Conservation (phyloP, 2,113 vertebrate species). For the Illadopsis cleaveri region DNA sequence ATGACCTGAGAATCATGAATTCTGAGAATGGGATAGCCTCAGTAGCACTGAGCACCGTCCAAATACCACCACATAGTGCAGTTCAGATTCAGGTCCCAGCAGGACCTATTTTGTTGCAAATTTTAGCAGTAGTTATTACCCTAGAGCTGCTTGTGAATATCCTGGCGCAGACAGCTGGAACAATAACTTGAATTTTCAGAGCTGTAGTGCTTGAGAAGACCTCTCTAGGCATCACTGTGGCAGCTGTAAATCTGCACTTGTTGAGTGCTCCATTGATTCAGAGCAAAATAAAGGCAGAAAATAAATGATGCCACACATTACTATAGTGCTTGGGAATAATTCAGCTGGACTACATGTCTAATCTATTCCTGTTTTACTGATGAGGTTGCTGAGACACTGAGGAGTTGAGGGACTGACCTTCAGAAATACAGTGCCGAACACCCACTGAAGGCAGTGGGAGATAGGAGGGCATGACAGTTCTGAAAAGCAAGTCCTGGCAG, state of each 20-base stretch:
- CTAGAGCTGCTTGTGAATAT: not conserved
- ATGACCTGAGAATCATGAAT: not conserved
- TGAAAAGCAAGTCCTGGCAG: not conserved
- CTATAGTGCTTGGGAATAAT: not conserved
- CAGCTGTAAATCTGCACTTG: not conserved
- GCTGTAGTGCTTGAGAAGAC: not conserved
- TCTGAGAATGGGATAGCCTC: not conserved
- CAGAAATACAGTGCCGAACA: not conserved
- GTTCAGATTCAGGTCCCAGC: not conserved
- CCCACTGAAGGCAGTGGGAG: not conserved
- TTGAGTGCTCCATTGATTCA: not conserved
- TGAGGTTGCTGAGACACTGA: not conserved
- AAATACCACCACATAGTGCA: not conserved
- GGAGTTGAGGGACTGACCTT: not conserved
- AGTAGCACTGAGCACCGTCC: not conserved
- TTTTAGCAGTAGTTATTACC: not conserved
- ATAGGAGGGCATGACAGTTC: not conserved
- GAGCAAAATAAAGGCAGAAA: not conserved
- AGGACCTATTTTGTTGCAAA: not conserved
- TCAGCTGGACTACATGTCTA: not conserved
- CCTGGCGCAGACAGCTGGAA: not conserved
- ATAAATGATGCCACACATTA: not conserved
- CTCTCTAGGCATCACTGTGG: not conserved
- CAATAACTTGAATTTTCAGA: not conserved
- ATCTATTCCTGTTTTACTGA: not conserved